phyloP scores from a whole-genome alignment of 2,888 invertebrate genomes.

The Dioctria rufipes region DNA sequence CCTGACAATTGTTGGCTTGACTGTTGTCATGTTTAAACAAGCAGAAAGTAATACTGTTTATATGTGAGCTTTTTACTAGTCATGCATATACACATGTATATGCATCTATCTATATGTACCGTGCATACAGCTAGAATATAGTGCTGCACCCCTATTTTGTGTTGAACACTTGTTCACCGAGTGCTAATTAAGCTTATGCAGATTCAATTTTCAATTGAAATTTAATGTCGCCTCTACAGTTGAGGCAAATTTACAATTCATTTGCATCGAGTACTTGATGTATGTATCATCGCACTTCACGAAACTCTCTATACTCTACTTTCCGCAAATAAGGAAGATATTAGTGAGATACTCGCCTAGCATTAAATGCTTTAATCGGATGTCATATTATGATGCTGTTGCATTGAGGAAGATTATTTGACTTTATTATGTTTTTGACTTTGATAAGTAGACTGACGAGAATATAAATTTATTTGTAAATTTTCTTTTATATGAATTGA shows the following conservation, averaged over 20 bases:
- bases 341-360: too few relatives aligned
- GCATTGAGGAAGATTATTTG: too few relatives aligned
- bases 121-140: too few relatives aligned
- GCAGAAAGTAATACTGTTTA: constrained; percentile 49
- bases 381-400: too few relatives aligned
- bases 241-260: constrained; percentile 25
- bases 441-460: too few relatives aligned
- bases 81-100: neutral
- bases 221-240: constrained; percentile 19
- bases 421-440: too few relatives aligned
- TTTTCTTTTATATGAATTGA: too few relatives aligned
- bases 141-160: neutral
- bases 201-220: constrained; percentile 50
- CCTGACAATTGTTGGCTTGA: constrained; percentile 53
- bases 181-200: constrained; percentile 50
- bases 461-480: too few relatives aligned
- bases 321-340: too few relatives aligned
- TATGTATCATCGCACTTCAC: neutral
- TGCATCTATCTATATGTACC: neutral
- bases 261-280: constrained; percentile 15
- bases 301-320: too few relatives aligned
- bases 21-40: constrained; percentile 56
- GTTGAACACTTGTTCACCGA: constrained; percentile 49
- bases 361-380: too few relatives aligned
- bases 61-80: neutral